A percentile compares a stretch with the other conserved stretches of the same genome.
Conservation (phyloP, 1,140 invertebrate genomes). For the Drosophila arawakana region DNA sequence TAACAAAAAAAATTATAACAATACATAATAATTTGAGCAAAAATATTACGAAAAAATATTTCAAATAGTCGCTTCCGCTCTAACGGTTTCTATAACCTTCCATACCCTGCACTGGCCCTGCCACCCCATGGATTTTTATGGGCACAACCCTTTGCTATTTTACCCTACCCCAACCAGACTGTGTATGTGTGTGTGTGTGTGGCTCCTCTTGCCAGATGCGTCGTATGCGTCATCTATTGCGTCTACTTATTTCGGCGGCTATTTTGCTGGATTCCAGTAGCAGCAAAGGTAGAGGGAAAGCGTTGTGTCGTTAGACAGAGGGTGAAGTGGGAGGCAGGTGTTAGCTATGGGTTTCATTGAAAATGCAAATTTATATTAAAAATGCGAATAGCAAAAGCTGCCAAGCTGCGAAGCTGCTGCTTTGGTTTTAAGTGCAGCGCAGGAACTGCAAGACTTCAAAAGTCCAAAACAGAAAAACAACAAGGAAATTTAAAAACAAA, state of each 20-base stretch:
- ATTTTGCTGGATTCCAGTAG: constrained; percentile 19
- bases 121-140: not conserved
- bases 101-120: not conserved
- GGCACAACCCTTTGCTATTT: constrained; percentile 25
- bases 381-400: constrained; percentile 7
- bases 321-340: constrained; percentile 15
- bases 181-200: constrained; percentile 18
- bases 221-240: constrained; percentile 77
- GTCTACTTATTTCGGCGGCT: constrained; percentile 63
- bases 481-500: constrained; percentile 12
- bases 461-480: constrained; percentile 13
- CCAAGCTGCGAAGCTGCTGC: not conserved
- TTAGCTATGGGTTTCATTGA: constrained; percentile 46
- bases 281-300: not conserved
- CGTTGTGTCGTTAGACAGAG: not conserved
- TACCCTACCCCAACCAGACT: constrained; percentile 17
- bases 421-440: constrained; percentile 39
- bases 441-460: constrained; percentile 44
- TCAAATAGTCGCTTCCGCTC: constrained; percentile 73
- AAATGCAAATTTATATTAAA: constrained; percentile 53
- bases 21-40: constrained; percentile 79
- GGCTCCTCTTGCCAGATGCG: constrained; percentile 59
- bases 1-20: constrained; percentile 68
- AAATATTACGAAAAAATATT: constrained; percentile 71
- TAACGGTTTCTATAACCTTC: constrained; percentile 19